phyloP scores from a whole-genome alignment of 2,113 vertebrate genomes.

The Apeltes quadracus region DNA sequence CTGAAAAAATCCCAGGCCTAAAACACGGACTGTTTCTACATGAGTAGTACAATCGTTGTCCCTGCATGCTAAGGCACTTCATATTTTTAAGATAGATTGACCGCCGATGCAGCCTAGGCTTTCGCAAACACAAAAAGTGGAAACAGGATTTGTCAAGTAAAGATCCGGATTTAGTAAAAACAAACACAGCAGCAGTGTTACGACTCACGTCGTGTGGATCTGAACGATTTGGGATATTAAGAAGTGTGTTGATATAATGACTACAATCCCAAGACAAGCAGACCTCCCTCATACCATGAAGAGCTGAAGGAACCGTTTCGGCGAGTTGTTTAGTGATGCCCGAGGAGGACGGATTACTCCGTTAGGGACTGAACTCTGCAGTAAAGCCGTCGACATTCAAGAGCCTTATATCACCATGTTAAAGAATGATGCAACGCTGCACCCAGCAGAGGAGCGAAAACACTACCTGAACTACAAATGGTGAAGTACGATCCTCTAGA shows the following conservation, averaged over 20 bases:
- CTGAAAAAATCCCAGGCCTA: no score
- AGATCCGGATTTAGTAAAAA: slow-evolving; percentile 10
- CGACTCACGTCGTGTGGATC: neutral
- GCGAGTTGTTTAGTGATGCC: slow-evolving; percentile 29
- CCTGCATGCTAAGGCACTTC: no score
- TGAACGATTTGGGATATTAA: slow-evolving; percentile 25
- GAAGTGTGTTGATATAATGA: slow-evolving; percentile 30
- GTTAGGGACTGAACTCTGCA: slow-evolving; percentile 28
- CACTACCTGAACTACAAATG: slow-evolving; percentile 10
- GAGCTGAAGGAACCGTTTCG: slow-evolving; percentile 35
- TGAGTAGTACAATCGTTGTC: no score
- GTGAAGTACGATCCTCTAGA: neutral
- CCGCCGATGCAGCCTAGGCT: no score
- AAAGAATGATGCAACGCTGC: slow-evolving; percentile 28
- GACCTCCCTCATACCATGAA: slow-evolving; percentile 22
- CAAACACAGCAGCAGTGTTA: neutral
- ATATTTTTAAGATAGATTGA: no score
- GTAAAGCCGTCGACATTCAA: slow-evolving; percentile 51
- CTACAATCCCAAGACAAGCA: slow-evolving; percentile 29
- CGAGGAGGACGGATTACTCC: slow-evolving; percentile 28
- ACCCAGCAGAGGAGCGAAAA: slow-evolving; percentile 1
- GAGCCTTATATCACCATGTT: slow-evolving; percentile 43
- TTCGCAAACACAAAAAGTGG: neutral
- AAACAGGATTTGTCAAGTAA: slow-evolving; percentile 13
- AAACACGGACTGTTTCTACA: no score